Base-by-base conservation (phyloP, 1,140 invertebrate species). In the Lineus longissimus region DNA sequence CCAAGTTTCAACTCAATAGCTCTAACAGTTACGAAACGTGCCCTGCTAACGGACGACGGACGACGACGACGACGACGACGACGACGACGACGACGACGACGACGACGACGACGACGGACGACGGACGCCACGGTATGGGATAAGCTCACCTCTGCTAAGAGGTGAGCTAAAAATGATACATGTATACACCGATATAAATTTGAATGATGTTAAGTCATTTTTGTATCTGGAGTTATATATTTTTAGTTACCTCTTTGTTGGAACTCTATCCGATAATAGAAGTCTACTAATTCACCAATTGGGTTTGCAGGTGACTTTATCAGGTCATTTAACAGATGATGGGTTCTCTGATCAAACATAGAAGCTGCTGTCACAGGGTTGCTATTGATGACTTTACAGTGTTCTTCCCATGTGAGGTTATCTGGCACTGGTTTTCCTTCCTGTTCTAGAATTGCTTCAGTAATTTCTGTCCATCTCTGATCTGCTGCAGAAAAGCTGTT, bases 271-370 rank as follows among this genome's bases (percentile, higher is more conserved):
- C 55, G 23, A 57, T 57, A 57, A 19, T 22, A 33, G 27, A 57
- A 57, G 30, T 57, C 55, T 29, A 29, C n/a, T 19, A 57, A 17
- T 22, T 57, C 30, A 31, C 55, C 55, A 29, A 57, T 57, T 4
- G 55, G 55, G n/a, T 57, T n/a, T 57, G 55, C 23, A 29, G 55
- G 23, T 17, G 55, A 57, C 30, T 57, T 57, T 7, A 57, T 57
- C 23, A 57, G 23, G 30, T 57, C 55, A 57, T 57, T 57, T 11
- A 57, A 19, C n/a, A 57, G 30, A 29, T 29, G 23, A 25, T 57
- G 55, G 27, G n/a, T 29, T 25, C 55, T 25, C n/a, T 57, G 4
- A 25, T 57, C 55, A 57, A 57, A 57, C 55, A 57, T 57, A 31
- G 23, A n/a, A 22, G 55, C 55, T 22, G 55, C 55, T 22, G 30